Percentiles rank a stretch among this genome's conserved stretches.
Evolutionary conservation across 2,797 vertebrate species (phyloP).

Genomic region (Clarias laeviceps): DNA sequence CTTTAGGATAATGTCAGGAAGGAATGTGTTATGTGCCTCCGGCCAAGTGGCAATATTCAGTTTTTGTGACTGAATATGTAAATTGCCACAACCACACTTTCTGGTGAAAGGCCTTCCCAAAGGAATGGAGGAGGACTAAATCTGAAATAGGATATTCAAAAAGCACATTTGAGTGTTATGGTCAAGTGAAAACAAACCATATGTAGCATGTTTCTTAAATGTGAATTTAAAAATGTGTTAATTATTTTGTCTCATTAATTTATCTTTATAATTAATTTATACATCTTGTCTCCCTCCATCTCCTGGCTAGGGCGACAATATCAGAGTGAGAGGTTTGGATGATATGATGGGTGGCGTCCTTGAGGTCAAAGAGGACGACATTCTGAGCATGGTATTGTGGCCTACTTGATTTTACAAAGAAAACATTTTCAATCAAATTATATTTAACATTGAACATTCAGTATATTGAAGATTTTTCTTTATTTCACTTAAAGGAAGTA

Average conservation of each 20-base stretch:
- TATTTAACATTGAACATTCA: background rate
- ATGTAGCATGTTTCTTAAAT: conserved; percentile 1
- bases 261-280: background rate
- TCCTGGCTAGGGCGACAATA: conserved; percentile 68
- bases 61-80: too few relatives aligned
- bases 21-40: too few relatives aligned
- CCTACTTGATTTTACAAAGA: background rate
- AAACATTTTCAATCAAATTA: background rate
- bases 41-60: too few relatives aligned
- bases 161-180: too few relatives aligned
- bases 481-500: conserved; percentile 77
- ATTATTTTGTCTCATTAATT: background rate
- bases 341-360: conserved; percentile 93
- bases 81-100: too few relatives aligned
- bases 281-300: background rate
- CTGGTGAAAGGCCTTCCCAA: too few relatives aligned
- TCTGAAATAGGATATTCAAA: too few relatives aligned
- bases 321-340: conserved; percentile 78
- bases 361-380: conserved; percentile 85
- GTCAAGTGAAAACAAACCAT: background rate
- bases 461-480: background rate
- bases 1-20: too few relatives aligned
- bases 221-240: background rate
- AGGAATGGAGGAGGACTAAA: too few relatives aligned
- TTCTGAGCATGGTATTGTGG: conserved; percentile 83